A percentile compares a stretch with the other conserved stretches of the same genome.
These are phyloP conservation scores for Netelia virgata DNA, from an alignment of 2,888 invertebrate species.

Conservation along the genomic window DNA sequence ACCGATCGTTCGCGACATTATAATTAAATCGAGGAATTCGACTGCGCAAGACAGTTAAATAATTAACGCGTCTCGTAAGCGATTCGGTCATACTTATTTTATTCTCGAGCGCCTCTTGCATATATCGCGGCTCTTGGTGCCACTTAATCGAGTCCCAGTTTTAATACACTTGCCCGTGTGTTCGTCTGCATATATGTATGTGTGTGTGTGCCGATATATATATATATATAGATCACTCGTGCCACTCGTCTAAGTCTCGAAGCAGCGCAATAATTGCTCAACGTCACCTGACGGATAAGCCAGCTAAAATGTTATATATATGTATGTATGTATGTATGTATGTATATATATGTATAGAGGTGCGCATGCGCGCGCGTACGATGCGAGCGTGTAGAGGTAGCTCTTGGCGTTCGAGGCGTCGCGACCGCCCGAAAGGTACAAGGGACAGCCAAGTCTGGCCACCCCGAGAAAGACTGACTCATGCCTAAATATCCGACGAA, in stretches of 20 bases:
- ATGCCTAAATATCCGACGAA: constrained; percentile 72
- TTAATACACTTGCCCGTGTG: constrained; percentile 22
- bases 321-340: neutral
- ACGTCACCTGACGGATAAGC: constrained; percentile 56
- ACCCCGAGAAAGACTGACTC: constrained; percentile 73
- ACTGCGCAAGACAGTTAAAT: constrained; percentile 18
- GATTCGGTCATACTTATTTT: constrained; percentile 61
- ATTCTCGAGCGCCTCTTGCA: constrained; percentile 38
- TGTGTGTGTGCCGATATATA: neutral
- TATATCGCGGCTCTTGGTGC: constrained; percentile 21
- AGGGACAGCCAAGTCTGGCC: constrained; percentile 73
- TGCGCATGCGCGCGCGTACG: neutral
- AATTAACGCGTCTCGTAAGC: constrained; percentile 42
- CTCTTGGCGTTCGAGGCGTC: constrained; percentile 29
- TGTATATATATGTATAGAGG: neutral
- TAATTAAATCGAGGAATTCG: constrained; percentile 32
- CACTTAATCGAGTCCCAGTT: constrained; percentile 57
- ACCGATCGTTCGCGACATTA: neutral
- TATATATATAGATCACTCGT: constrained; percentile 33
- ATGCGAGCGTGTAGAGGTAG: neutral
- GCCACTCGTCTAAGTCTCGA: constrained; percentile 20
- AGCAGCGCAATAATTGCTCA: constrained; percentile 60
- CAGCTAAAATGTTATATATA: neutral
- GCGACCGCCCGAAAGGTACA: constrained; percentile 69
- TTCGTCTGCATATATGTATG: neutral